Conservation (phyloP, 2,888 invertebrate genomes). For the Drosophila phalerata region DNA sequence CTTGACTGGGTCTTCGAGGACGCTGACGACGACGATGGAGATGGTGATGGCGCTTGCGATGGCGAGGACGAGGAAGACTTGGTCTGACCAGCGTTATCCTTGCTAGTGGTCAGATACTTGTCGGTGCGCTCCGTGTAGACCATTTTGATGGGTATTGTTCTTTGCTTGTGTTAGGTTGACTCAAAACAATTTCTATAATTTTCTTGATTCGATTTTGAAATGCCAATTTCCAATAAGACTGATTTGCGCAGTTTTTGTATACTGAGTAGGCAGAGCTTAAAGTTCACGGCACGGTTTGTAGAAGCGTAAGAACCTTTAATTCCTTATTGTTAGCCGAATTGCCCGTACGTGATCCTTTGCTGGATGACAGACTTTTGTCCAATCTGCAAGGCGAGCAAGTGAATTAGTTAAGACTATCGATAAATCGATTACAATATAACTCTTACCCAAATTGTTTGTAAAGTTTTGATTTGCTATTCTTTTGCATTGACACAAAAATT, state of each 20-base stretch:
- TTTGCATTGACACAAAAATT: conserved; percentile 85
- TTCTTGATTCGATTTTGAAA: conserved; percentile 19
- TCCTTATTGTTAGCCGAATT: conserved; percentile 85
- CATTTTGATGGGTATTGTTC: conserved; percentile 66
- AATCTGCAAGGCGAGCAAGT: conserved; percentile 68
- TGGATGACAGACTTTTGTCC: conserved; percentile 82
- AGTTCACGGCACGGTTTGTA: conserved; percentile 85
- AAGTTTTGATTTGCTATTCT: conserved; percentile 75
- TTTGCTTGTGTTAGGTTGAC: conserved; percentile 4
- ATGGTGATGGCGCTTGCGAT: neutral
- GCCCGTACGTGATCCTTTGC: conserved; percentile 85
- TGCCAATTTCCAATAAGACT: conserved; percentile 45
- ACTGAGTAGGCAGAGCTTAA: conserved; percentile 25
- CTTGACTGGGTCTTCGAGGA: conserved; percentile 25
- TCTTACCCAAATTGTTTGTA: conserved; percentile 64
- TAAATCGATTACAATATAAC: neutral
- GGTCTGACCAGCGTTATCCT: conserved; percentile 46
- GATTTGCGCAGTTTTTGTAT: conserved; percentile 45
- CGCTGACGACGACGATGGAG: conserved; percentile 1
- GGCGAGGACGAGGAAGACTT: conserved; percentile 29
- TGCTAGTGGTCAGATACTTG: conserved; percentile 70
- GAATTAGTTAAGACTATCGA: neutral
- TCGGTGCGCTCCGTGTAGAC: conserved; percentile 84
- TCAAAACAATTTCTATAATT: conserved; percentile 32
- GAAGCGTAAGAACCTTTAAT: conserved; percentile 84